Evolutionary conservation across 2,797 vertebrate species (phyloP), one percentile per base, ranked within the genome.

Genomic region (Myotis daubentonii): DNA sequence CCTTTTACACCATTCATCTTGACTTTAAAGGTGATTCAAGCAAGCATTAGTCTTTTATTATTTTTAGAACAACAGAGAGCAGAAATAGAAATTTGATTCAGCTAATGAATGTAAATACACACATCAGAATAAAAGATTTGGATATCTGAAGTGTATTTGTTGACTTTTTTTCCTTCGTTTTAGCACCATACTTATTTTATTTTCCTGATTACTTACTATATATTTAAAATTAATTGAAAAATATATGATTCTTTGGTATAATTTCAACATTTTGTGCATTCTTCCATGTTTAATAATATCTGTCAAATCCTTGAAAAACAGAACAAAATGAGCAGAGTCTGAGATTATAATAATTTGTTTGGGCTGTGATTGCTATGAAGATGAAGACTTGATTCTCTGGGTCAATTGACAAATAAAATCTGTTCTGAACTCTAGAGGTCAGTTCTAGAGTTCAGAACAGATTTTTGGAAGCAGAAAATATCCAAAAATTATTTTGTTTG

Each of bases 331-430:
- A 88, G 55, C 49, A 90, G 65, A 89, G 66, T 97, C 89, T 22
- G 74, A 62, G 65, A 94, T 86, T 75, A 91, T 38, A 25, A 95
- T 66, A 22, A 97, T 96, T 95, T 88, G 91, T 93, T 97, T 95
- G 92, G 94, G 88, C 87, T 97, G 74, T 97, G 95, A 94, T 72
- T 95, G 96, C 94, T 96, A 97, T 94, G 95, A 97, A 95, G 92
- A 97, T 95, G 91, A 97, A 97, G 81, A 84, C 66, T 28, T 81
- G 96, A 96, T 94, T 97, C 95, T 95, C 85, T 80, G 97, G 97
- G 97, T 97, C 98, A 98, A 49, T 2, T 97, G 97, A 87, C 94
- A 97, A 97, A 94, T 95, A 97, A 97, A 97, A 96, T 95, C 28
- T 62, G 28, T 62, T 62, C 13, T 62, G 28, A 62, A 94, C 30